phyloP scores from a whole-genome alignment of 2,888 invertebrate genomes.

The Mystacides longicornis region DNA sequence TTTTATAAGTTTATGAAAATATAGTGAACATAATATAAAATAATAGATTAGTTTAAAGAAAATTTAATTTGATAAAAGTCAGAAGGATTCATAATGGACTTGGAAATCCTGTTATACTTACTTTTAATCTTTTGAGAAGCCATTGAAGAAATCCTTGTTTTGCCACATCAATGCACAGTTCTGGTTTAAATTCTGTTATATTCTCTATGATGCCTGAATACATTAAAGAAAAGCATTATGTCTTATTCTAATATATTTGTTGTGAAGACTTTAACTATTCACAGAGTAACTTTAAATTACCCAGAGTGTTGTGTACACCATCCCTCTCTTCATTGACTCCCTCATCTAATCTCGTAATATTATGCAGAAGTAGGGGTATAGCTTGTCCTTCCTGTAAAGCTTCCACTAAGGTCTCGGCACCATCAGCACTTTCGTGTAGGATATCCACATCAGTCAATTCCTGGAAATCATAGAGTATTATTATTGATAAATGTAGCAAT shows the following conservation, averaged over 20 bases:
- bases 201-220: conserved; percentile 83
- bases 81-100: too few relatives aligned
- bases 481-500: too few relatives aligned
- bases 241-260: not conserved
- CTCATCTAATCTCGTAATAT: conserved; percentile 90
- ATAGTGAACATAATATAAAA: too few relatives aligned
- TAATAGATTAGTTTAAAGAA: too few relatives aligned
- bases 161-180: conserved; percentile 75
- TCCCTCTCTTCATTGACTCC: conserved; percentile 88
- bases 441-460: conserved; percentile 96
- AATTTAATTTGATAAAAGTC: too few relatives aligned
- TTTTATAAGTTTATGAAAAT: too few relatives aligned
- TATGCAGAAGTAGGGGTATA: conserved; percentile 84
- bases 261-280: conserved; percentile 5
- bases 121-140: conserved; percentile 84
- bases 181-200: conserved; percentile 82
- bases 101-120: too few relatives aligned
- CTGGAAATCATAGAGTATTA: too few relatives aligned
- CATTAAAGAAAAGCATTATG: not conserved
- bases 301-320: conserved; percentile 90
- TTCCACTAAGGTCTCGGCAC: conserved; percentile 80
- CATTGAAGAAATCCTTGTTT: conserved; percentile 88
- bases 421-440: conserved; percentile 88
- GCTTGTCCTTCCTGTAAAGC: conserved; percentile 85
- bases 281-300: conserved; percentile 36